Base-by-base conservation (phyloP, 2,113 vertebrate species). In the Odocoileus hemionus region DNA sequence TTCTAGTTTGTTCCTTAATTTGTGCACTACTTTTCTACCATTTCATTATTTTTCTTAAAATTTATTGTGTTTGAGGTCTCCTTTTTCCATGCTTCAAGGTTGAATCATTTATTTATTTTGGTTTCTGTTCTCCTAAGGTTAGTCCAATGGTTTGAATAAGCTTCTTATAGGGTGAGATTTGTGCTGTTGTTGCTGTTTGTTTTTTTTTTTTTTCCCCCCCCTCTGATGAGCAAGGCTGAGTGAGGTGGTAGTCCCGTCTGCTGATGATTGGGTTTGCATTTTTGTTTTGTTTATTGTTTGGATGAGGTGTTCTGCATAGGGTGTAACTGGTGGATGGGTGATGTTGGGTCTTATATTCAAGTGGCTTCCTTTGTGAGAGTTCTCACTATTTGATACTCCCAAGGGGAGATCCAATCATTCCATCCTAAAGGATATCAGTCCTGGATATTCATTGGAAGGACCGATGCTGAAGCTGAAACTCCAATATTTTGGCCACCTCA, bases 71-170 rank as follows among this genome's bases (percentile, higher is more conserved):
- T 70, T 70, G n/a, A 70, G 19, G 10, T 39, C n/a, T 70, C 67
- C n/a, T 39, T 70, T 39, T 70, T 19, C 19, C 5, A 70, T 10
- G 10, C n/a, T 70, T 70, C n/a, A 70, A 39, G 4, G 67, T 11
- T 70, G n/a, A 70, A 70, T 39, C 5, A 23, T 70, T 70, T 39
- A 5, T 70, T 36, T 39, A n/a, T 12, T 39, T 39, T 70, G n/a
- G 5, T 39, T 39, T 39, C 67, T 39, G n/a, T 10, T 70, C 2
- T 0, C 19, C 9, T 70, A 70, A 70, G n/a, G 2, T 36, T 70
- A 17, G n/a, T 70, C 64, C 64, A 36, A 5, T 70, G n/a, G n/a
- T 70, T 36, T 70, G n/a, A 36, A n/a, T 67, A 67, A 67, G 9
- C 4, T 67, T 67, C 17, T 67, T 67, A 36, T 67, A 67, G 33